These are phyloP conservation scores for Scolanthus callimorphus DNA, from an alignment of 92 coral and sea anemone genomes.

Conservation along the genomic window DNA sequence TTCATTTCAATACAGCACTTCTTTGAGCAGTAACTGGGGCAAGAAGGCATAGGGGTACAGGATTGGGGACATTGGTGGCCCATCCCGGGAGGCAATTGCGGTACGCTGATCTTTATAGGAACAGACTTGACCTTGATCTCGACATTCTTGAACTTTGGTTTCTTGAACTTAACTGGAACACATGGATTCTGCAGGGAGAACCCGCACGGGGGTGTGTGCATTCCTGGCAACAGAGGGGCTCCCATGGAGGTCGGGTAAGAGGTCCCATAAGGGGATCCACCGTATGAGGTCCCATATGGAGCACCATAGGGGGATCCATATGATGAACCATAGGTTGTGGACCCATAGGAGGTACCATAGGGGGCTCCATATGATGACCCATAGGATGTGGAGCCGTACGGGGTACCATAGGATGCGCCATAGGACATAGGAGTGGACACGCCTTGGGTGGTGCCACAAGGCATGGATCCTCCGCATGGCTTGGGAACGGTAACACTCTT, in stretches of 20 bases:
- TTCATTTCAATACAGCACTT: slow-evolving; percentile 42
- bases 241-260: neutral
- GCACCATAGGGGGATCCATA: slow-evolving; percentile 14
- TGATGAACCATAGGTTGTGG: neutral
- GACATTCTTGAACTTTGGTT: slow-evolving; percentile 7
- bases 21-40: slow-evolving; percentile 56
- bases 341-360: neutral
- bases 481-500: neutral
- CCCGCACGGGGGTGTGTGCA: slow-evolving; percentile 5
- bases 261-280: neutral
- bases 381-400: neutral
- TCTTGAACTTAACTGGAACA: slow-evolving; percentile 29
- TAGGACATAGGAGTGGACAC: neutral
- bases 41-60: slow-evolving; percentile 33
- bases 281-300: neutral
- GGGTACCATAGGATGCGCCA: neutral
- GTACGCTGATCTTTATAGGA: slow-evolving; percentile 42
- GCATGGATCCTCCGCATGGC: neutral
- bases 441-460: neutral
- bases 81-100: slow-evolving; percentile 26
- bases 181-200: slow-evolving; percentile 11
- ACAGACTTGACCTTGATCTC: slow-evolving; percentile 12
- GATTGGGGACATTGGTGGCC: slow-evolving; percentile 18
- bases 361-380: slow-evolving; percentile 2
- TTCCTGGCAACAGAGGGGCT: neutral